phyloP scores from a whole-genome alignment of 2,888 invertebrate genomes.

The Hymenopus coronatus region DNA sequence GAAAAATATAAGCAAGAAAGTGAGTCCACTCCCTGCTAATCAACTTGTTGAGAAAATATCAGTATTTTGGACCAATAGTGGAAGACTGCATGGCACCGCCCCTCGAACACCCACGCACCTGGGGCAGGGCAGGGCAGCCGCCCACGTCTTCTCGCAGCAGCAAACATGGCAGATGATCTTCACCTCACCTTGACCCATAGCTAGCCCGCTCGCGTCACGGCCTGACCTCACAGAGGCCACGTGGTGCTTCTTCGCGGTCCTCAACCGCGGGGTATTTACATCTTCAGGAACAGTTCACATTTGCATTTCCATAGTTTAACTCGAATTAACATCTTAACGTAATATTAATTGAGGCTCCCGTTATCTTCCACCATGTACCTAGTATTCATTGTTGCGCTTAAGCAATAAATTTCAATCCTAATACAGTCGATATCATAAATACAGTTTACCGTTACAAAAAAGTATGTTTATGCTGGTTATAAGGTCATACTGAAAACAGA shows the following conservation, averaged over 20 bases:
- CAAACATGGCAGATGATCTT: conserved; percentile 6
- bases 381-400: no score
- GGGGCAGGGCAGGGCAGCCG: not conserved
- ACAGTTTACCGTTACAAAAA: no score
- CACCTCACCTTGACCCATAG: conserved; percentile 11
- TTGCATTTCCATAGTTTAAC: no score
- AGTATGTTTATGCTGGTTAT: no score
- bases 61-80: not conserved
- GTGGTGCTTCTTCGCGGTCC: not conserved
- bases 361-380: no score
- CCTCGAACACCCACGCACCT: not conserved
- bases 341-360: no score
- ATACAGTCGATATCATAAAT: no score
- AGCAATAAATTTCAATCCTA: no score
- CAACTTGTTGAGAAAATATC: not conserved
- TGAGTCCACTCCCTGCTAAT: not conserved
- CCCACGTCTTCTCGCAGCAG: not conserved
- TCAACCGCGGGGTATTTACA: no score
- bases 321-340: no score
- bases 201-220: not conserved
- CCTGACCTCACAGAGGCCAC: not conserved
- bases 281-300: no score
- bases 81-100: not conserved
- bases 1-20: not conserved
- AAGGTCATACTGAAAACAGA: no score